Conservation (phyloP, 2,113 vertebrate species). For the Saccopteryx bilineata region DNA sequence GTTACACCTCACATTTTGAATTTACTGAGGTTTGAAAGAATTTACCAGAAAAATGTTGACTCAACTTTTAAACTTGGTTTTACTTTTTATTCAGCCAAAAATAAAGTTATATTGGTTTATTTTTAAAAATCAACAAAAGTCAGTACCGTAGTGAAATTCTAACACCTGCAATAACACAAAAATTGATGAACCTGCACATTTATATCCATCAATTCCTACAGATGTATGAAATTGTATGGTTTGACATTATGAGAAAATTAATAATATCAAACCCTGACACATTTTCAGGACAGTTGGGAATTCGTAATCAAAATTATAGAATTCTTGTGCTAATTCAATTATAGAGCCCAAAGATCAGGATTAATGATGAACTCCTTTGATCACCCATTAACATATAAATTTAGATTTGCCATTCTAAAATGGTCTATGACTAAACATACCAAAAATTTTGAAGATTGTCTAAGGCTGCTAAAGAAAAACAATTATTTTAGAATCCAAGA, state of each 20-base stretch:
- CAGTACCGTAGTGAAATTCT: constrained; percentile 62
- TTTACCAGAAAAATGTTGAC: constrained; percentile 56
- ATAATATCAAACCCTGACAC: constrained; percentile 12
- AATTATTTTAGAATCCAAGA: constrained; percentile 37
- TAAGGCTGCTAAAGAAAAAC: constrained; percentile 42
- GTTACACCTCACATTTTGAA: background rate
- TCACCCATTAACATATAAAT: background rate
- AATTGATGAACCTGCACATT: constrained; percentile 17
- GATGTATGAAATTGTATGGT: constrained; percentile 43
- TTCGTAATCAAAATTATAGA: background rate
- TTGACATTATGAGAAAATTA: constrained; percentile 11
- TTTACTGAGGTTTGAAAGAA: constrained; percentile 53
- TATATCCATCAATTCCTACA: constrained; percentile 14
- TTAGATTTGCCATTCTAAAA: constrained; percentile 35
- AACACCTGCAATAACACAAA: constrained; percentile 73
- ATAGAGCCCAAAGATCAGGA: background rate
- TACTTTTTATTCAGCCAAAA: constrained; percentile 65
- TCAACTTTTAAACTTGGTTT: constrained; percentile 59
- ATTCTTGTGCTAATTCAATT: background rate
- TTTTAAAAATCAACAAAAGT: constrained; percentile 64
- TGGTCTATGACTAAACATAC: background rate
- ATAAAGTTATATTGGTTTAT: constrained; percentile 53
- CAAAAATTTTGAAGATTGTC: constrained; percentile 6
- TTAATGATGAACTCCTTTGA: background rate
- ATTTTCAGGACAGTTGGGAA: background rate